Base-by-base conservation (phyloP, 2,888 invertebrate genomes). In the Drosophila nigricruria region DNA sequence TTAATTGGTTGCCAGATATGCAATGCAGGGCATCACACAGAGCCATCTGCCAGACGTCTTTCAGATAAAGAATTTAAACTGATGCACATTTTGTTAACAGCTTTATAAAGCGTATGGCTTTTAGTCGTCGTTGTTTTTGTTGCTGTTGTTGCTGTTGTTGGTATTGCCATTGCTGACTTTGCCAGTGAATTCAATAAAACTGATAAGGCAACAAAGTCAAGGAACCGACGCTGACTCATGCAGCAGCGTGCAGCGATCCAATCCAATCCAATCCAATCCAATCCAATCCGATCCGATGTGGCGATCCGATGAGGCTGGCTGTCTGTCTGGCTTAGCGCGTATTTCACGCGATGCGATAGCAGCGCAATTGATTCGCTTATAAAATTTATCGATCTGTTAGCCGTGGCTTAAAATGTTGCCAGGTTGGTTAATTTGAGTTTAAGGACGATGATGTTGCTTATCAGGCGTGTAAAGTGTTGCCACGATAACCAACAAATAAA, bases 61-160 rank as follows among this genome's bases (percentile, higher is more conserved):
- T 64, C 81, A 70, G 90, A 91, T 91, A 91, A 91, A 84, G 88
- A 91, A 87, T 90, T 90, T 91, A 89, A 91, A 91, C 91, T 90
- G 91, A 91, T 91, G 91, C 89, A 87, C 87, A 91, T 89, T 91
- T 89, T 89, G 90, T 91, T 91, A 91, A 91, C 90, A 91, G 91
- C 91, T 91, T 89, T 90, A 90, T 90, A 88, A 85, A 90, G 82
- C 77, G 82, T 75, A 80, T 77, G 80, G 82, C 88, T 84, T 86
- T 89, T 84, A 82, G 79, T 74, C 70, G 70, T 54, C 58, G 50
- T 60, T 65, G 34, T 30, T 36, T 43, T 12, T 5, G 32, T 6
- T 20, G 60, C 3, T 50, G 66, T 62, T 47, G 36, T 32, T 54
- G 58, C 14, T 50, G 61, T 38, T 64, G 64, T 64, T 65, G 61